Base-by-base conservation (phyloP, 2,113 vertebrate species). In the Rhagologus leucostigma region DNA sequence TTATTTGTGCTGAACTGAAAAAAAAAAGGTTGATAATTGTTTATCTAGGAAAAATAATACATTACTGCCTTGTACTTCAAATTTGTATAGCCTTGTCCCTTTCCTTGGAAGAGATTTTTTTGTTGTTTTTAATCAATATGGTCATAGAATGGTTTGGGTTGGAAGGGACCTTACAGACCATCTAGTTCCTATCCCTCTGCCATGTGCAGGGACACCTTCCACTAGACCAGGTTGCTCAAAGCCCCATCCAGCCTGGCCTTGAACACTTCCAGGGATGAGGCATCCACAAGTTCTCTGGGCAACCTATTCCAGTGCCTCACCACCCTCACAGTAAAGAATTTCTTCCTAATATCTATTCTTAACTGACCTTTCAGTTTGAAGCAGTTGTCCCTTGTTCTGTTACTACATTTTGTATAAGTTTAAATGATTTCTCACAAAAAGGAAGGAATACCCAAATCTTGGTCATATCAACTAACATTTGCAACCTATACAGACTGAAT, bases 301-400 rank as follows among this genome's bases (percentile, higher is more conserved):
- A 65, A 10, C 50, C 42, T 62, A 6, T 41, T 0, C 56, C 55
- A 29, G 10, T 5, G 15, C 41, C 32, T 63, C 1, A 0, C 16
- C 18, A 70, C 18, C 10, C 41, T 27, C 35, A 69, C 10, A 33
- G 60, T 56, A 56, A 49, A 37, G 30, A 69, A 69, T 53, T 77
- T 42, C 26, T 55, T 55, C 55, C n/a, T 32, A 23, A 13, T 55
- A 23, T 13, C 47, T 76, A 0, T 76, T 90, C 32, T 42, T 69
- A 69, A 33, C 9, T 42, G 41, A 32, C 26, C 22, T 19, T 49
- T 27, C 63, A 42, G 26, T 56, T 9, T 55, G 56, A 63, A 56
- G 15, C 21, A 41, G 9, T 63, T 76, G 32, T 35, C 35, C 12
- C 10, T 69, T 42, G 18, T 32, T 42, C 35, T 49, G 18, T 23